phyloP scores from a whole-genome alignment of 2,797 vertebrate genomes.

The Amblyopsis hoosieri region DNA sequence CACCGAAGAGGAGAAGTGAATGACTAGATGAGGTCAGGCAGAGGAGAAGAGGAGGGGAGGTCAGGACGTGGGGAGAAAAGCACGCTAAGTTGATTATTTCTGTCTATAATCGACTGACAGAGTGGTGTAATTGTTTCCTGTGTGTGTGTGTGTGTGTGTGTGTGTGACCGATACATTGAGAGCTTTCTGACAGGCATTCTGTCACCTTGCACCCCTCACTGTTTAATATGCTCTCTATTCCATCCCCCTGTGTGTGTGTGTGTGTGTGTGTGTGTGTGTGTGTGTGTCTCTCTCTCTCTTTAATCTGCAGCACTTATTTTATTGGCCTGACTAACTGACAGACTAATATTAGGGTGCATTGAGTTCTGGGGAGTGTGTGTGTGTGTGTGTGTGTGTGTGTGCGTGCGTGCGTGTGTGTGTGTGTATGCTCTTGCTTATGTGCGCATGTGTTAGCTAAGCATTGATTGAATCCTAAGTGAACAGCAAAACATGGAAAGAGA shows the following conservation, averaged over 20 bases:
- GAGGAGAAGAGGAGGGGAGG: slow-evolving; percentile 34
- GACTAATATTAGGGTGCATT: slow-evolving; percentile 60
- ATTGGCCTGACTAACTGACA: slow-evolving; percentile 74
- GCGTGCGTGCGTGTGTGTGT: not conserved
- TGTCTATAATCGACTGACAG: slow-evolving; percentile 57
- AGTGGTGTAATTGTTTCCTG: slow-evolving; percentile 56
- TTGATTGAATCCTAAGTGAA: slow-evolving; percentile 28
- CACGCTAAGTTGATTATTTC: slow-evolving; percentile 61
- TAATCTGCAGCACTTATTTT: slow-evolving; percentile 73
- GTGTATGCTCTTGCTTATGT: too few relatives aligned
- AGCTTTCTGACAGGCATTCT: slow-evolving; percentile 56
- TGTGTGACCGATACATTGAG: not conserved
- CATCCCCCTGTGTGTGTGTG: slow-evolving; percentile 9
- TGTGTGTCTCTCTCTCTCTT: slow-evolving; percentile 47
- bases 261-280: slow-evolving; percentile 37
- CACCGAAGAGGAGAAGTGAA: not conserved
- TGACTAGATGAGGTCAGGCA: slow-evolving; percentile 6
- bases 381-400: slow-evolving; percentile 2
- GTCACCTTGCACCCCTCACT: slow-evolving; percentile 54
- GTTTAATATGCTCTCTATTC: slow-evolving; percentile 67
- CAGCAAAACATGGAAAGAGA: slow-evolving; percentile 12
- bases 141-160: slow-evolving; percentile 14
- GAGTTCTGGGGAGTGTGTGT: slow-evolving; percentile 30
- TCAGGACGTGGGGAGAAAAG: slow-evolving; percentile 23
- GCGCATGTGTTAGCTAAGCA: slow-evolving; percentile 2